Conservation (phyloP, 2,888 invertebrate species). For the Drosophila antonietae region DNA sequence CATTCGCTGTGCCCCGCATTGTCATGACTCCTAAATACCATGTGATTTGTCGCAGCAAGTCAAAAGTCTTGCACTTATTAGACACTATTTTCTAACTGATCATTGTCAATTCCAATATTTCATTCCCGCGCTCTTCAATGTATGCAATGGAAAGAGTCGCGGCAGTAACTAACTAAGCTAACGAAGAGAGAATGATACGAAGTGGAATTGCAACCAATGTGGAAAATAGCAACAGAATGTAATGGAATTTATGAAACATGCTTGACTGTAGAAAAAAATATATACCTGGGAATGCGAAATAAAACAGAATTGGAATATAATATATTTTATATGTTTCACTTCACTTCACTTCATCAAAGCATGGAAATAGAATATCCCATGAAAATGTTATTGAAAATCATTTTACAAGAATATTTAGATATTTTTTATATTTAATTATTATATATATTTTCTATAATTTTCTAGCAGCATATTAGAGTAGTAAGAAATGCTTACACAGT, state of each 20-base stretch:
- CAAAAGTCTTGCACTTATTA: conserved; percentile 3
- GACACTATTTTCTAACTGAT: neutral
- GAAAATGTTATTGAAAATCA: too few species aligned
- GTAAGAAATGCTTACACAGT: neutral
- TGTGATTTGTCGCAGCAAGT: neutral
- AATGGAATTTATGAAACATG: neutral
- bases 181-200: too few species aligned
- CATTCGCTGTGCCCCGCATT: conserved; percentile 6
- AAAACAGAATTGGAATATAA: neutral
- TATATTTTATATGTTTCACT: neutral
- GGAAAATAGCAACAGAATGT: neutral
- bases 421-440: too few species aligned
- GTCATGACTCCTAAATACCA: neutral
- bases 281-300: too few species aligned
- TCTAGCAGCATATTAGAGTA: too few species aligned
- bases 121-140: neutral
- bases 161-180: neutral
- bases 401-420: too few species aligned
- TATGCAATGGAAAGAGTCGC: conserved; percentile 1
- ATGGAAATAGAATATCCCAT: too few species aligned
- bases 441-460: too few species aligned
- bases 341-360: too few species aligned
- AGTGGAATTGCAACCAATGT: neutral
- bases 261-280: neutral
- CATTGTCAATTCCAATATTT: neutral